These are phyloP conservation scores for Ditylenchus dipsaci DNA, from an alignment of 1,140 invertebrate species.

Conservation along the genomic window DNA sequence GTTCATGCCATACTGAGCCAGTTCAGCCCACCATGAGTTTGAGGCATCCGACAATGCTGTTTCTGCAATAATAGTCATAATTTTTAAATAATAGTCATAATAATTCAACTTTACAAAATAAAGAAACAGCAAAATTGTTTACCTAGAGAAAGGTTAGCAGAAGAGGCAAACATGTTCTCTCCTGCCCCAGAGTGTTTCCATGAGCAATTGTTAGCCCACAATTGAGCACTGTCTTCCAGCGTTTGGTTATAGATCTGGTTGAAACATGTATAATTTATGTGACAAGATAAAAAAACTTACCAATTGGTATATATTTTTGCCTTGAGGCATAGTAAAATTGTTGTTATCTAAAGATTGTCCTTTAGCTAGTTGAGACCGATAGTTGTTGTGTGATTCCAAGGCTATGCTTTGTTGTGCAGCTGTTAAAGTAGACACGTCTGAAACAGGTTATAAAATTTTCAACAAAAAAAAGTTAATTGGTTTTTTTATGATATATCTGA, in stretches of 20 bases:
- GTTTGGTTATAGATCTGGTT: background rate
- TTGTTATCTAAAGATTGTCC: background rate
- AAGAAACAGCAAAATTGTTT: background rate
- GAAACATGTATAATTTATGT: no score
- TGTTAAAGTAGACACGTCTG: no score
- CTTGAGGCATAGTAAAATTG: background rate
- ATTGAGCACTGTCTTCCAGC: background rate
- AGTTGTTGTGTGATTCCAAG: background rate
- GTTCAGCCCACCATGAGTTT: background rate
- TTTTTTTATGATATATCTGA: no score
- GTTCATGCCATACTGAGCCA: background rate
- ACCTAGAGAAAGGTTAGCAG: background rate
- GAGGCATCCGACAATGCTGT: background rate
- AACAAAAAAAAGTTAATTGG: no score
- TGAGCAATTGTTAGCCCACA: background rate
- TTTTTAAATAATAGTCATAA: no score
- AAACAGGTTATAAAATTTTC: no score
- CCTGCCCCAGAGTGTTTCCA: background rate
- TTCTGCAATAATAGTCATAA: no score
- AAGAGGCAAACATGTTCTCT: no score
- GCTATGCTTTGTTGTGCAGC: background rate
- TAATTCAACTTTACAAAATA: no score
- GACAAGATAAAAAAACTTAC: background rate
- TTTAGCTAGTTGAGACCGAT: background rate
- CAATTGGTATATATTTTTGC: slow-evolving; percentile 1